Evolutionary conservation across 2,888 invertebrate species (phyloP), one percentile per base, ranked within the genome.

Genomic region (Elgonia sp.): DNA sequence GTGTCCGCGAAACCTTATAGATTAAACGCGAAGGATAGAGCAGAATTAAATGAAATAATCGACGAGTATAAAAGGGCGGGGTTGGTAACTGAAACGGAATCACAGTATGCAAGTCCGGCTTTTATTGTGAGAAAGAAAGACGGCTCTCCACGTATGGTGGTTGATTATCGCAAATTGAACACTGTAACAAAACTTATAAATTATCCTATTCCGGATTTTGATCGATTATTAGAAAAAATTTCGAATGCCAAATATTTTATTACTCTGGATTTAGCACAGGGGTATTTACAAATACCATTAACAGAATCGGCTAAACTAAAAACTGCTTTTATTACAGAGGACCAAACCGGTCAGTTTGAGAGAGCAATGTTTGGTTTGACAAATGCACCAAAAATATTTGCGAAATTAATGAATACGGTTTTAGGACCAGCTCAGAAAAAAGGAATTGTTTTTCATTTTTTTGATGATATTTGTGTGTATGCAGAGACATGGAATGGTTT

Each of bases 41-140:
- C 6, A 60, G 57, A 60, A 4, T 21, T 60, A 21, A 60, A 60
- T 10, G 21, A 21, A 21, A 60, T 60, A 4, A 60, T 21, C 6
- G 21, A 60, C 10, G 21, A 60, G 8, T 60, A 60, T 60, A 21
- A 60, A 9, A 20, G n/a, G 21, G 57, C 21, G 6, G 21, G 57
- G 9, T 21, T 39, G 0, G 62, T 62, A 8, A 20, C 14, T 21
- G 37, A 39, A 37, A 37, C 84, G n/a, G 53, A 70, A 20, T 84
- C 87, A 6, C 55, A 62, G 3, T 65, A 40, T 20, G 84, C 76
- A 21, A 87, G 72, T 63, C 76, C 87, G 2, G 87, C 70, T 1
- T 87, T 87, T 21, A 0, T 84, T 9, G 65, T 87, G 1, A 53
- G 67, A 0, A 86, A 84, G 29, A 80, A 75, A 29, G 62, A 62